These are phyloP conservation scores for Pachyramphus minor DNA, from an alignment of 2,113 vertebrate species.

Conservation along the genomic window DNA sequence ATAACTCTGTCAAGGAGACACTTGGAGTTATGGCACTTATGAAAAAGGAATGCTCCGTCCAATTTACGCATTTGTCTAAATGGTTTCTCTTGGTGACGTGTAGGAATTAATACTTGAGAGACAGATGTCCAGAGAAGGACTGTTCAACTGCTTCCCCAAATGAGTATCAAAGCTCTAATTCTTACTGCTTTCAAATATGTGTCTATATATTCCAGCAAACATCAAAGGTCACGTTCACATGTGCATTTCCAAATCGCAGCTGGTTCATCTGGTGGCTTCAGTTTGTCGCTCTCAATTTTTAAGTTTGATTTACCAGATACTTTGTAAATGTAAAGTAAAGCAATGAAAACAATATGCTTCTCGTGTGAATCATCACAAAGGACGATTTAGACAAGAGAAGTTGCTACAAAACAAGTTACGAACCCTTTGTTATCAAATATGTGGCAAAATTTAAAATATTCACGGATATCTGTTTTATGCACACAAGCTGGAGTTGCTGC, in stretches of 20 bases:
- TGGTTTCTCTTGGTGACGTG: not conserved
- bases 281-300: not conserved
- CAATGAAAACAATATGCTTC: not conserved
- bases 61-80: conserved; percentile 5
- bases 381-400: not conserved
- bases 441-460: not conserved
- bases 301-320: not conserved
- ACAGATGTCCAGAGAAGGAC: conserved; percentile 47
- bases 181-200: not conserved
- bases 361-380: not conserved
- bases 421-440: not conserved
- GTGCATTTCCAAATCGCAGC: not conserved
- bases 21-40: conserved; percentile 3
- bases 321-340: not conserved
- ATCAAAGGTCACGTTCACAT: not conserved
- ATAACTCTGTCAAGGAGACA: conserved; percentile 3
- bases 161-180: not conserved
- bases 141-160: not conserved
- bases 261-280: not conserved
- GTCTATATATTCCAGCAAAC: not conserved
- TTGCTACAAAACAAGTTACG: not conserved
- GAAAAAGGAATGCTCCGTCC: conserved; percentile 27
- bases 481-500: not conserved
- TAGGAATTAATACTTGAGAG: conserved; percentile 34
- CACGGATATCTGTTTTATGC: not conserved